Evolutionary conservation across 2,797 vertebrate species (phyloP).

Genomic region (Bovichtus variegatus): DNA sequence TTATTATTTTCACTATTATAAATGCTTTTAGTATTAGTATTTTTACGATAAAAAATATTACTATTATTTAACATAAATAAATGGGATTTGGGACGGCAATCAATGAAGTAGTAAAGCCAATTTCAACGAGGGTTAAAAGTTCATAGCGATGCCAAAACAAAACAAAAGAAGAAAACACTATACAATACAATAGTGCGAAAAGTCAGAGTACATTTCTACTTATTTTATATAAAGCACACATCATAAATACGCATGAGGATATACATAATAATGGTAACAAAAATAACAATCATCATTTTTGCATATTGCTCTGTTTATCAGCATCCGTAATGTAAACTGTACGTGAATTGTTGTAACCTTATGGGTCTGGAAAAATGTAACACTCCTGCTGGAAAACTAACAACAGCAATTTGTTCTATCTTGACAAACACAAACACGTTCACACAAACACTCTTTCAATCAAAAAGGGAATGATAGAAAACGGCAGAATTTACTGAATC

Average conservation of each 20-base stretch:
- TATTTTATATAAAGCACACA: neutral
- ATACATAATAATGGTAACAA: neutral
- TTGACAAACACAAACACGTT: neutral
- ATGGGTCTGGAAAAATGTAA: neutral
- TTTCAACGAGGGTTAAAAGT: neutral
- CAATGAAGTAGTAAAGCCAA: neutral
- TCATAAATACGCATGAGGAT: neutral
- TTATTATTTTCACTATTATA: too few relatives aligned
- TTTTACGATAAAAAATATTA: neutral
- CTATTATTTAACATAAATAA: too few relatives aligned
- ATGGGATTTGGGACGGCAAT: neutral
- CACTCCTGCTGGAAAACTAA: neutral
- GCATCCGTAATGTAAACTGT: neutral
- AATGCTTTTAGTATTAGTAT: too few relatives aligned
- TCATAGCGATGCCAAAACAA: neutral
- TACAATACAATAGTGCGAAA: neutral
- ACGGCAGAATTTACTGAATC: slow-evolving; percentile 24
- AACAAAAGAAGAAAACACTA: neutral
- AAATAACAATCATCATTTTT: neutral
- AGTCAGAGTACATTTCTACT: neutral
- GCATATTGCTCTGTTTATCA: neutral
- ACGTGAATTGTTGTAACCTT: neutral
- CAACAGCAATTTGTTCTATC: neutral
- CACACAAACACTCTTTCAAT: slow-evolving; percentile 1
- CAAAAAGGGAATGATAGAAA: neutral